phyloP scores from a whole-genome alignment of 35 echinoderm and acorn worm species.

The Lytechinus pictus region DNA sequence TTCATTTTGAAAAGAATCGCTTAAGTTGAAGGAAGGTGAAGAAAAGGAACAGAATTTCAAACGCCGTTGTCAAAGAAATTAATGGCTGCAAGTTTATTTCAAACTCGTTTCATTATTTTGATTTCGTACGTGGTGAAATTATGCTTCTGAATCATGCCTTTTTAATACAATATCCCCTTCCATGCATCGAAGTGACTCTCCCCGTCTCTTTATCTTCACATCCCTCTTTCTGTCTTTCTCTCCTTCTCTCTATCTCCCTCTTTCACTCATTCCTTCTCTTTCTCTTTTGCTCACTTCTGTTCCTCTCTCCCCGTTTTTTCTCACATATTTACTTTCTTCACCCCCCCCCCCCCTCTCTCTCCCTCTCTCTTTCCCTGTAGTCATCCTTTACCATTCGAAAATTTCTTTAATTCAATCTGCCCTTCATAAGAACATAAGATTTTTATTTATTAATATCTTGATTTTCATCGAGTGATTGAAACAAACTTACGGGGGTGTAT shows the following conservation, averaged over 20 bases:
- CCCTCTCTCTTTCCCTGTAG: not conserved
- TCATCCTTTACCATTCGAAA: too few relatives aligned
- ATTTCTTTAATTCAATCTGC: too few relatives aligned
- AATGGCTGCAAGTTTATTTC: not conserved
- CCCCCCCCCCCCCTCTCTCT: not conserved
- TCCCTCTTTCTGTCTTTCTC: too few relatives aligned
- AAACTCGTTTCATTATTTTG: slow-evolving; percentile 3
- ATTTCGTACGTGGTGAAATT: not conserved
- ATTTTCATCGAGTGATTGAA: too few relatives aligned
- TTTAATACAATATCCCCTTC: not conserved
- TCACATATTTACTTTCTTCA: not conserved
- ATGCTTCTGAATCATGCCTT: not conserved
- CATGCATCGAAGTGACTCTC: not conserved
- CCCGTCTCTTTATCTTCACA: not conserved
- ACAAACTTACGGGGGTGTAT: too few relatives aligned
- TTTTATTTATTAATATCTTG: too few relatives aligned
- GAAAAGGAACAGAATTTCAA: not conserved
- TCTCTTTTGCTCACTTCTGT: not conserved
- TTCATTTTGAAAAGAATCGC: not conserved
- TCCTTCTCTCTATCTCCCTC: not conserved
- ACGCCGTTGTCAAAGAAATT: not conserved
- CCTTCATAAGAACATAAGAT: too few relatives aligned
- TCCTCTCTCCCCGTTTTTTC: not conserved
- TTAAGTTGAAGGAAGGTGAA: not conserved
- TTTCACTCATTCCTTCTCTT: not conserved